Evolutionary conservation across 2,888 invertebrate genomes (phyloP).

Genomic region (Andricus curvator): DNA sequence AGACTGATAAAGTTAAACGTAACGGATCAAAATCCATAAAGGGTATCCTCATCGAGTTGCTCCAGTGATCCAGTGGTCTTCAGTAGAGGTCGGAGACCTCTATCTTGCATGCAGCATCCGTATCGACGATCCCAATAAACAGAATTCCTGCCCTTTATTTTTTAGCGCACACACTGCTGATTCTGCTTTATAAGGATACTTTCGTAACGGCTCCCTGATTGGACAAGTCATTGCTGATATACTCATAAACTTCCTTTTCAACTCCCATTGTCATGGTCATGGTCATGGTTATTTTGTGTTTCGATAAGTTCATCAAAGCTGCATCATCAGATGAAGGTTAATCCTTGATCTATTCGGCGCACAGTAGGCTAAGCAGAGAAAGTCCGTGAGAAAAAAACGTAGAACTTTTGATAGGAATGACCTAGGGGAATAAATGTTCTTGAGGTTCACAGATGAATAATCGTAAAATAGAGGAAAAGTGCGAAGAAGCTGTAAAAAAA

Average conservation of each 20-base stretch:
- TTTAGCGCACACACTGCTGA: constrained; percentile 37
- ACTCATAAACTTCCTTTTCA: constrained; percentile 41
- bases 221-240: constrained; percentile 52
- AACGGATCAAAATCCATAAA: constrained; percentile 57
- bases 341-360: not conserved
- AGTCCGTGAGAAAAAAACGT: no score
- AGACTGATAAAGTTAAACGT: constrained; percentile 46
- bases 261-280: constrained; percentile 50
- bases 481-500: no score
- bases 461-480: no score
- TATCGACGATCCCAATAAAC: constrained; percentile 14
- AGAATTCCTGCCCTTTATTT: constrained; percentile 35
- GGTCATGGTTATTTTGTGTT: constrained; percentile 46
- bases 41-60: constrained; percentile 42
- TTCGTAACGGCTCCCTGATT: constrained; percentile 45
- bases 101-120: constrained; percentile 20
- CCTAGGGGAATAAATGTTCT: no score
- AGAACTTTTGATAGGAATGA: no score
- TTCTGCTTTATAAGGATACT: constrained; percentile 42
- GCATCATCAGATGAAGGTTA: not conserved
- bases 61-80: constrained; percentile 40
- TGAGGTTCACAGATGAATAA: no score
- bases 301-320: not conserved
- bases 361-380: no score
- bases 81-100: constrained; percentile 21